Conservation (phyloP, 2,888 invertebrate species). For the Heterodera filipjevi region DNA sequence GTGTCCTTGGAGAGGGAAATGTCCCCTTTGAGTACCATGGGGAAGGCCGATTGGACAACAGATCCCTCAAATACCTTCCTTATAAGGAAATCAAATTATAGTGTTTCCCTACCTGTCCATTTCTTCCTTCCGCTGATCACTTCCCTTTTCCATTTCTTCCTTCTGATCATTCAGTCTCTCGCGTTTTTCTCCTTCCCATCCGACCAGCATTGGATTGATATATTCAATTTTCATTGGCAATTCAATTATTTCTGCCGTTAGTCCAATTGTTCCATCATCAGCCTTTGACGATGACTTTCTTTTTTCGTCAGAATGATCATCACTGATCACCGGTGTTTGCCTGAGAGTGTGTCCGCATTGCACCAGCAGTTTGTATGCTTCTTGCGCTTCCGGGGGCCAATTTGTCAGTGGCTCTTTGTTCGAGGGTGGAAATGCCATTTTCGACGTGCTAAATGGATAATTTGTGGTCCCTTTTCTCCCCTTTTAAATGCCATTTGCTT, state of each 20-base stretch:
- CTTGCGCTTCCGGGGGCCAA: constrained; percentile 71
- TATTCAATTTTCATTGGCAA: constrained; percentile 30
- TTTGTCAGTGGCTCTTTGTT: constrained; percentile 28
- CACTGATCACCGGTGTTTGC: constrained; percentile 39
- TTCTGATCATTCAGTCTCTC: not conserved
- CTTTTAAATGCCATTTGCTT: constrained; percentile 26
- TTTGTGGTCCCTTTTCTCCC: not conserved
- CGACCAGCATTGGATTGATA: constrained; percentile 35
- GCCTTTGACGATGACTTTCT: not conserved
- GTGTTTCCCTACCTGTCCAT: not conserved
- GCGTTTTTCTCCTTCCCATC: constrained; percentile 5
- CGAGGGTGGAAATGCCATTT: not conserved
- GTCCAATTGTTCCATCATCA: not conserved
- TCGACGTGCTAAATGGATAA: not conserved
- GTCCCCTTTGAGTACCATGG: not conserved
- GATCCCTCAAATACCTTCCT: not conserved
- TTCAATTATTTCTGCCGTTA: constrained; percentile 4
- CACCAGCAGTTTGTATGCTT: constrained; percentile 88
- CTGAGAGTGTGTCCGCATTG: constrained; percentile 69
- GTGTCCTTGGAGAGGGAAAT: not conserved
- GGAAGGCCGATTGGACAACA: not conserved
- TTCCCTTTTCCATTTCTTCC: not conserved
- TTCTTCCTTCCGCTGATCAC: constrained; percentile 3
- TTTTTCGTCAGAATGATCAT: not conserved
- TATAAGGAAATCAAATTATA: not conserved